Evolutionary conservation across 2,797 vertebrate species (phyloP).

Genomic region (Halcyon badia): DNA sequence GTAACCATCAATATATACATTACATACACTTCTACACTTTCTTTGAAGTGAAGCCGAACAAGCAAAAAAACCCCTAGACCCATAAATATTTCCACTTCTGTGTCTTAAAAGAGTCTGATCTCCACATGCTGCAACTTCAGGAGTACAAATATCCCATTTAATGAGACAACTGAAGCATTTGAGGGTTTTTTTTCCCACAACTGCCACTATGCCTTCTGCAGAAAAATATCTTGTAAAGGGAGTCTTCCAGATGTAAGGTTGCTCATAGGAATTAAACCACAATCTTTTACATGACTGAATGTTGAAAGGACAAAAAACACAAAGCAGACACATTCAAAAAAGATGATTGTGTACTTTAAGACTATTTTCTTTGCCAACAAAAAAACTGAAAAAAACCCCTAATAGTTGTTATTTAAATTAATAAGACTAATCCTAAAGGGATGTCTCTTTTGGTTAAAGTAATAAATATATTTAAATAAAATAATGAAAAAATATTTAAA

Average conservation of each 20-base stretch:
- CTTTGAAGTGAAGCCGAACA: conserved; percentile 22
- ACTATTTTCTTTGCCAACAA: background rate
- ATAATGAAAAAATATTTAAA: background rate
- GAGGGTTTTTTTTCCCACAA: background rate
- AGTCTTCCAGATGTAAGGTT: background rate
- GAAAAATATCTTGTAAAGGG: background rate
- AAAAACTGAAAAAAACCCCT: background rate
- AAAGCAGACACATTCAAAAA: background rate
- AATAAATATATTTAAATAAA: background rate
- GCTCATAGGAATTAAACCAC: background rate
- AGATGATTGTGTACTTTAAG: background rate
- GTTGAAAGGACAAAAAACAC: background rate
- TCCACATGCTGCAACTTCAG: background rate
- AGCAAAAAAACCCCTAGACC: background rate
- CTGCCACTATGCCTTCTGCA: background rate
- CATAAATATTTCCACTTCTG: background rate
- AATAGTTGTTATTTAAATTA: background rate
- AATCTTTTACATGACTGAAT: background rate
- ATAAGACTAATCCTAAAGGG: background rate
- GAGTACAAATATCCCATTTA: background rate
- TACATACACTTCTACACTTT: background rate
- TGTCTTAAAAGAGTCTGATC: background rate
- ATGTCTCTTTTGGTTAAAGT: background rate
- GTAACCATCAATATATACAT: background rate
- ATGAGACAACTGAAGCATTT: background rate